These are phyloP conservation scores for Taenioides sp. DNA, from an alignment of 2,797 vertebrate species.

Conservation along the genomic window DNA sequence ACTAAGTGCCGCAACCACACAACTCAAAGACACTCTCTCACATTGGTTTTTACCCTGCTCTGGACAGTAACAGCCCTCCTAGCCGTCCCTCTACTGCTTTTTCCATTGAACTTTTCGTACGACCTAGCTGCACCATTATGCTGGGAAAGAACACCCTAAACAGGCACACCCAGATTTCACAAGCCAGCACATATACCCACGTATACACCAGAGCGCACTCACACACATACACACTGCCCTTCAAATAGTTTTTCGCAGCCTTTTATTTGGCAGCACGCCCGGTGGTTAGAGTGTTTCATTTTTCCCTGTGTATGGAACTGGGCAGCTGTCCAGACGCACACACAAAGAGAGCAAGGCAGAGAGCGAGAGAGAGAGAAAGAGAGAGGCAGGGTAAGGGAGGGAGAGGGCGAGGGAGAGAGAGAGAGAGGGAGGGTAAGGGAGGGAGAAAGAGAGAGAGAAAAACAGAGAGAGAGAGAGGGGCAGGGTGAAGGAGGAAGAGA, in stretches of 20 bases:
- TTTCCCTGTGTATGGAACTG: slow-evolving; percentile 89
- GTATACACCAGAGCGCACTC: slow-evolving; percentile 46
- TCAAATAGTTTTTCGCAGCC: slow-evolving; percentile 80
- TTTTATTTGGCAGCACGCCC: slow-evolving; percentile 81
- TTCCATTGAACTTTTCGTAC: slow-evolving; percentile 58
- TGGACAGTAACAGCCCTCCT: slow-evolving; percentile 38
- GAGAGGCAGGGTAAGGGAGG: slow-evolving; percentile 23
- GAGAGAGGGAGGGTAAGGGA: too few species aligned
- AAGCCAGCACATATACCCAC: slow-evolving; percentile 48
- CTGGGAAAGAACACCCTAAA: slow-evolving; percentile 69
- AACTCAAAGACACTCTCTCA: slow-evolving; percentile 61
- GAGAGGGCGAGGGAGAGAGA: too few species aligned
- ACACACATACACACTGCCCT: slow-evolving; percentile 69
- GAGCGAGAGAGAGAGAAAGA: slow-evolving; percentile 22
- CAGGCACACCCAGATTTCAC: slow-evolving; percentile 72
- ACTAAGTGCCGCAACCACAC: slow-evolving; percentile 67
- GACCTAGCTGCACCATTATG: slow-evolving; percentile 60
- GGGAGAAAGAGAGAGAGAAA: too few species aligned
- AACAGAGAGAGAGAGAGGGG: too few species aligned
- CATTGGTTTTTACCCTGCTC: slow-evolving; percentile 30
- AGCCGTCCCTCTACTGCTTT: slow-evolving; percentile 55
- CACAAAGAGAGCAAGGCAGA: slow-evolving; percentile 69
- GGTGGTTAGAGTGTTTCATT: slow-evolving; percentile 82
- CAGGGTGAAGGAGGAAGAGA: too few species aligned
- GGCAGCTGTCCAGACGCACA: slow-evolving; percentile 94